Conservation (phyloP, 2,888 invertebrate genomes). For the Phymatocera aterrima region DNA sequence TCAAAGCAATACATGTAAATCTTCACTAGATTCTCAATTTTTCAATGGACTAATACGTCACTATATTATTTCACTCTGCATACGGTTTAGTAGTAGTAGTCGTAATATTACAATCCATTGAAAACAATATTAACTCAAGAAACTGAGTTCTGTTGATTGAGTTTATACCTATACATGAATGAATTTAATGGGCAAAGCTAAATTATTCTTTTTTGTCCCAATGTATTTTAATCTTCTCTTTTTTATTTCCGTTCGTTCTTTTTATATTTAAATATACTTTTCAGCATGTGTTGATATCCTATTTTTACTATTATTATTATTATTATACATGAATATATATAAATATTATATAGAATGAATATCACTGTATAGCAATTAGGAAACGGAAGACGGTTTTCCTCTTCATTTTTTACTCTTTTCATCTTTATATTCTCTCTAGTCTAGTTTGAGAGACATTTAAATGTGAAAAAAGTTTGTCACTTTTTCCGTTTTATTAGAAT, state of each 20-base stretch:
- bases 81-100: no score
- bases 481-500: neutral
- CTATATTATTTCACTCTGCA: constrained; percentile 49
- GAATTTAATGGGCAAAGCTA: constrained; percentile 51
- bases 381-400: neutral
- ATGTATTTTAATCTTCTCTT: constrained; percentile 26
- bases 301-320: constrained; percentile 1
- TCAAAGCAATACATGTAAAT: neutral
- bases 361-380: constrained; percentile 39
- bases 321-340: constrained; percentile 19
- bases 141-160: constrained; percentile 39
- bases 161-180: constrained; percentile 42
- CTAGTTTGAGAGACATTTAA: constrained; percentile 6
- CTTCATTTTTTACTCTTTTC: neutral
- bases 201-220: constrained; percentile 48
- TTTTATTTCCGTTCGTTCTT: neutral
- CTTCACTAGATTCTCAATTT: neutral
- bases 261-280: constrained; percentile 1
- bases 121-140: constrained; percentile 35
- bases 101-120: no score
- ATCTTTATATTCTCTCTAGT: constrained; percentile 4
- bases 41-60: constrained; percentile 2
- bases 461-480: constrained; percentile 1
- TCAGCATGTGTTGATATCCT: constrained; percentile 41
- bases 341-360: constrained; percentile 44